phyloP scores from a whole-genome alignment of 2,888 invertebrate genomes.

The Idaea aversata region DNA sequence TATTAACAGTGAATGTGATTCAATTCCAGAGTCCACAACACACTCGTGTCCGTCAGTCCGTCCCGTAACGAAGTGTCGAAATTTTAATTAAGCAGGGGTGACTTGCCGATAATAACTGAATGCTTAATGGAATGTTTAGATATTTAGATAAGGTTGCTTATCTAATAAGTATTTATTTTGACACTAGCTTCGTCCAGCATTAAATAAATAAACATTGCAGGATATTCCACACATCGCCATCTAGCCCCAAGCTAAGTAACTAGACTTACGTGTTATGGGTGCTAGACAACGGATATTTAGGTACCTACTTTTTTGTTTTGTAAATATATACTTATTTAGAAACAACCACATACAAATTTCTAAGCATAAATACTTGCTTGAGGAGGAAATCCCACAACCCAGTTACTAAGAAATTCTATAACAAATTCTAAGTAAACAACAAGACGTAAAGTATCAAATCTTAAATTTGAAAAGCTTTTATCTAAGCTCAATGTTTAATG shows the following conservation, averaged over 20 bases:
- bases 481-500: not conserved
- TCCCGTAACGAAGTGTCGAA: slow-evolving; percentile 48
- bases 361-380: too few species aligned
- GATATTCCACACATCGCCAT: too few species aligned
- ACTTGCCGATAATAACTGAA: slow-evolving; percentile 38
- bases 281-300: too few species aligned
- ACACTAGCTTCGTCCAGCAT: too few species aligned
- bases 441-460: not conserved
- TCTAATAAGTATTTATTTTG: too few species aligned
- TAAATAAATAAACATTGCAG: too few species aligned
- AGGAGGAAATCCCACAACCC: too few species aligned
- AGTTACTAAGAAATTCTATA: slow-evolving; percentile 2
- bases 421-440: not conserved
- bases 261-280: too few species aligned
- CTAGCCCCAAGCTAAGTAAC: too few species aligned
- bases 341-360: too few species aligned
- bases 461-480: not conserved
- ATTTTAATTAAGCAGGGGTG: slow-evolving; percentile 54
- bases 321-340: too few species aligned
- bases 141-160: slow-evolving; percentile 6
- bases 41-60: slow-evolving; percentile 40
- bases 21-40: slow-evolving; percentile 72
- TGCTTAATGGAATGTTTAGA: slow-evolving; percentile 24
- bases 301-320: too few species aligned
- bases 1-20: slow-evolving; percentile 74